Evolutionary conservation across 2,888 invertebrate genomes (phyloP), one percentile per base, ranked within the genome.

Genomic region (Tipula helvola): DNA sequence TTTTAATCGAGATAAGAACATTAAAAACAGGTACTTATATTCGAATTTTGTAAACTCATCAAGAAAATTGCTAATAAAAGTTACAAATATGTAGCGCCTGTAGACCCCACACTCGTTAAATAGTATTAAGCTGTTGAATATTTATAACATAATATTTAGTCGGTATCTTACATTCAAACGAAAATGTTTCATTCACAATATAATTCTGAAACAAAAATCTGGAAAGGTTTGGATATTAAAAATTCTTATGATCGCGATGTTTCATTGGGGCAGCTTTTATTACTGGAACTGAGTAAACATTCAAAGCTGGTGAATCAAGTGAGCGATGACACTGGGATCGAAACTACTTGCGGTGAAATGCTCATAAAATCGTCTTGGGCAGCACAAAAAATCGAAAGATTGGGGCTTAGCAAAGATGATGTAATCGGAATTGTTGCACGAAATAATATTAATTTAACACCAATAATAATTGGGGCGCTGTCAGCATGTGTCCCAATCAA

Each of bases 401-500:
- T 57, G 52, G 52, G 52, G 5, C 87, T 89, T 3, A 71, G 18
- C 0, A 87, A 88, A 87, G 88, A 88, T 5, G 88, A 90, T 83
- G 88, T 89, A 36, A 88, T 90, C 36, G 90, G 90, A 4, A 83
- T 90, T n/a, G 85, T 89, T 28, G 90, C 89, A 4, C 88, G 89
- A 0, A 90, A 90, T 86, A 88, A 88, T 4, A 89, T 89, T 0
- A 88, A 90, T 87, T 28, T 90, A 42, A 89, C 89, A 0, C 88
- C 89, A 0, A 42, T 90, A 39, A 88, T 88, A 13, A 89, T 90
- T 85, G 90, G 89, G 0, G 89, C 90, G 0, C 88, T 90, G 36
- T 88, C 90, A 0, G 89, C 88, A 87, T 91, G 90, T 2, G 89
- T 89, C 7, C 89, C 90, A 12, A 88, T 89, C 1, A 89, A 90